Evolutionary conservation across 2,797 vertebrate species (phyloP), one percentile per base, ranked within the genome.

Genomic region (Huso huso): DNA sequence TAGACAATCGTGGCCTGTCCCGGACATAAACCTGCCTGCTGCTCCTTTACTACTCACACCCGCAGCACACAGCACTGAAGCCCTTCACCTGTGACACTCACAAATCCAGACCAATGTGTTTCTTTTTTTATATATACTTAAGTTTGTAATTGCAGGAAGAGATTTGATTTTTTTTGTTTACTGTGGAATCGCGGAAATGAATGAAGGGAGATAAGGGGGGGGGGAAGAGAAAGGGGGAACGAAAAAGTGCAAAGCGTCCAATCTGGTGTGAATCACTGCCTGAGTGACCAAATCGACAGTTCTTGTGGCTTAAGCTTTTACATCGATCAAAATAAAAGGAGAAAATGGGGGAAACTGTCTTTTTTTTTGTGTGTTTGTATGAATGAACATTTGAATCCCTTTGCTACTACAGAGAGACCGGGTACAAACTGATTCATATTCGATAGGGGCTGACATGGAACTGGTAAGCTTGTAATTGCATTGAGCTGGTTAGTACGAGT

Each of bases 1-100:
- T 99, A 82, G 96, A 99, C 82, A 99, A 99, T 80, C 93, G 96
- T 0, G 96, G 95, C 64, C 88, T 99, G 72, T 98, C 96, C 0
- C 90, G 95, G 82, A 98, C 96, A 87, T 99, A 95, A 90, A 78
- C 69, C 13, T 37, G 37, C 37, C 71, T 70, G 69, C 3, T 13
- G 68, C 49, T 57, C 68, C n/a, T 62, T 1, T 4, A 51, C 74
- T 64, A 62, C 15, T 70, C 60, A 71, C 70, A 71, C 68, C 65
- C 74, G 71, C 72, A 77, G 76, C 80, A 69, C 74, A 85, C 85
- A 79, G 85, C 93, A 93, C 92, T 94, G 93, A 93, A 83, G 64
- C 74, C 88, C 92, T 86, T 87, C 77, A 81, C 87, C 87, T 88
- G 84, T 79, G 86, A 88, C 82, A 79, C 82, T 73, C 84, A 87